Conservation (phyloP, 2,797 vertebrate genomes). For the Myripristis jacobus region DNA sequence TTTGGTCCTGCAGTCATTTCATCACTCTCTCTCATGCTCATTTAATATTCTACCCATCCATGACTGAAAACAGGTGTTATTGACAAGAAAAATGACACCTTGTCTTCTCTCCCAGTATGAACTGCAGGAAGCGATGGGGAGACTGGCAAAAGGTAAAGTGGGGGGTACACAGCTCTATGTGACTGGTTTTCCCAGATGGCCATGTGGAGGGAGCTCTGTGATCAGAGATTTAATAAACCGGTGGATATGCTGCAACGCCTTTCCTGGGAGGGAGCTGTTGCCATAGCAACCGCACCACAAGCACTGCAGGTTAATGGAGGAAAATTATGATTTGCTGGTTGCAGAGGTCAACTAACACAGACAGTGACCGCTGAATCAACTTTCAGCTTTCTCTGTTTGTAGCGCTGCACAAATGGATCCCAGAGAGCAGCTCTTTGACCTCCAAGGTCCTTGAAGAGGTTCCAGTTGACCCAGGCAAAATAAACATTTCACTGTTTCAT, state of each 20-base stretch:
- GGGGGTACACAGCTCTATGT: slow-evolving; percentile 55
- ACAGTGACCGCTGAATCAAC: slow-evolving; percentile 51
- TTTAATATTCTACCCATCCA: slow-evolving; percentile 36
- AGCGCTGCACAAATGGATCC: slow-evolving; percentile 1
- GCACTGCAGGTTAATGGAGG: slow-evolving; percentile 76
- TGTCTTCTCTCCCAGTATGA: slow-evolving; percentile 33
- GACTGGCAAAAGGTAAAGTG: slow-evolving; percentile 63
- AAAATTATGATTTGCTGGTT: slow-evolving; percentile 72
- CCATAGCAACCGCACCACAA: slow-evolving; percentile 74
- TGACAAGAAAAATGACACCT: slow-evolving; percentile 41
- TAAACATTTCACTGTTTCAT: neutral
- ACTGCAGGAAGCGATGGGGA: slow-evolving; percentile 51
- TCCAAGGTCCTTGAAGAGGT: slow-evolving; percentile 18
- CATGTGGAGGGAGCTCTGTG: slow-evolving; percentile 75
- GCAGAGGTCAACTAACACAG: slow-evolving; percentile 49
- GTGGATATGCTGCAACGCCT: slow-evolving; percentile 76
- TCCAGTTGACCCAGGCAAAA: slow-evolving; percentile 7
- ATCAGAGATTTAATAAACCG: slow-evolving; percentile 82
- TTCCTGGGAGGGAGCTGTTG: slow-evolving; percentile 74
- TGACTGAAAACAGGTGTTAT: slow-evolving; percentile 24
- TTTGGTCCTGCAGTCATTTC: slow-evolving; percentile 25
- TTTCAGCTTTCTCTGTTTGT: slow-evolving; percentile 29
- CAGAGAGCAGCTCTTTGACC: slow-evolving; percentile 16
- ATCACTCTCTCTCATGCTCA: slow-evolving; percentile 13
- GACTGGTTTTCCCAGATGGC: slow-evolving; percentile 72